Base-by-base conservation (phyloP, 2,888 invertebrate genomes). In the Stramonita haemastoma region DNA sequence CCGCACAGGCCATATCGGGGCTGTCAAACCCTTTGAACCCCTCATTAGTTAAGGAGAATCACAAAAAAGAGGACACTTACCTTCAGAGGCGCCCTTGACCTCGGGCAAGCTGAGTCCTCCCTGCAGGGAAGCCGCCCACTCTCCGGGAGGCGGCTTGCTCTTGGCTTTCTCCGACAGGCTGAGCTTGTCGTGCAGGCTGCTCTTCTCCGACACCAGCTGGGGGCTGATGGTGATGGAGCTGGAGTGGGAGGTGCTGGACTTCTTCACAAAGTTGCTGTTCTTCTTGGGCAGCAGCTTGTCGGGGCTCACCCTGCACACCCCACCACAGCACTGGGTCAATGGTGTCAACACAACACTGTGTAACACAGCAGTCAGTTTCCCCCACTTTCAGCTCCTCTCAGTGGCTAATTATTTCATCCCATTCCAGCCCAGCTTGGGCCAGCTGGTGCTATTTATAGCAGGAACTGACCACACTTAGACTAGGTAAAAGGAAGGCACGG, bases 141-240 rank as follows among this genome's bases (percentile, higher is more conserved):
- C 84, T 0, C 81, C 46, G 5, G 81, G 36, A n/a, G 83, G 86
- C 92, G 91, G 34, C 91, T 91, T 89, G 92, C 91, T 81, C 60
- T 86, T 84, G 36, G 32, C 6, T 66, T 88, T 90, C 17, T 88
- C 89, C 19, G 19, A 19, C 22, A 22, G 17, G n/a, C 15, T 15
- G 26, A 92, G 88, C 90, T 95, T 95, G 26, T 94, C 94, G 90
- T 94, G 93, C 26, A 95, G 91, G 32, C 92, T 92, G 77, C 94
- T 94, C 90, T 93, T 94, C 91, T 95, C 94, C 56, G 93, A 92
- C 56, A 94, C 73, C n/a, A 77, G 77, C 32, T 73, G 87, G 13
- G 81, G 34, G 84, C 88, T 87, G 87, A 85, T 85, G 89, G 83
- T 85, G 19, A 86, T 32, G 66, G 86, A 86, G 86, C 56, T 32